These are phyloP conservation scores for Zaprionus tsacasi DNA, from an alignment of 1,140 invertebrate genomes.

Conservation along the genomic window DNA sequence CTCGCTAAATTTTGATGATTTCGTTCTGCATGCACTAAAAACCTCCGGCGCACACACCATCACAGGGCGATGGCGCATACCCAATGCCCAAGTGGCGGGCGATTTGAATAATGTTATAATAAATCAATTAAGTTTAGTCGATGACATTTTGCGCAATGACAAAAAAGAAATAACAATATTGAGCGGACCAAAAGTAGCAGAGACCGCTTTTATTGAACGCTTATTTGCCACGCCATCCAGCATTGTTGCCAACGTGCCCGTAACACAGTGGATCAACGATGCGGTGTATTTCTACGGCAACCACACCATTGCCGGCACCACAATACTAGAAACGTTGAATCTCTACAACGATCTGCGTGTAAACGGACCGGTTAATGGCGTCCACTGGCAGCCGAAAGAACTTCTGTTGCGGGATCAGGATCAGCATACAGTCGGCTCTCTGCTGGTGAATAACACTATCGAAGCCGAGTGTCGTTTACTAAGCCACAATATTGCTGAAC, in stretches of 20 bases:
- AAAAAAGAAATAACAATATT: constrained; percentile 15
- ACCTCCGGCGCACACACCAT: constrained; percentile 60
- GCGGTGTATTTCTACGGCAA: constrained; percentile 76
- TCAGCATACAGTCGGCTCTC: constrained; percentile 56
- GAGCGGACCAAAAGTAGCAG: constrained; percentile 68
- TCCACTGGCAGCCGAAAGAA: constrained; percentile 46
- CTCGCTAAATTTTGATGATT: constrained; percentile 71
- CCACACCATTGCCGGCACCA: constrained; percentile 67
- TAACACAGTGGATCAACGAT: constrained; percentile 83
- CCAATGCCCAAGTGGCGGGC: constrained; percentile 49
- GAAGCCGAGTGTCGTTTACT: constrained; percentile 51
- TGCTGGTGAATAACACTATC: constrained; percentile 61
- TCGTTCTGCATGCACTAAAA: constrained; percentile 69
- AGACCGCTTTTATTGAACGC: constrained; percentile 59
- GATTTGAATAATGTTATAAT: constrained; percentile 66
- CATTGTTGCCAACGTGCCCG: constrained; percentile 81
- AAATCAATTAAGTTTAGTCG: constrained; percentile 83
- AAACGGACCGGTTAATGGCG: constrained; percentile 63
- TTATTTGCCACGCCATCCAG: constrained; percentile 64
- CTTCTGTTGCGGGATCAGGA: constrained; percentile 59
- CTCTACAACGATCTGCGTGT: constrained; percentile 72
- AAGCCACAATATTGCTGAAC: constrained; percentile 67
- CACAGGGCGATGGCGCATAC: constrained; percentile 63
- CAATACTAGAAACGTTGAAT: constrained; percentile 57
- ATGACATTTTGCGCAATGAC: constrained; percentile 76